Base-by-base conservation (phyloP, 2,888 invertebrate genomes). In the Strigamia crassipes region DNA sequence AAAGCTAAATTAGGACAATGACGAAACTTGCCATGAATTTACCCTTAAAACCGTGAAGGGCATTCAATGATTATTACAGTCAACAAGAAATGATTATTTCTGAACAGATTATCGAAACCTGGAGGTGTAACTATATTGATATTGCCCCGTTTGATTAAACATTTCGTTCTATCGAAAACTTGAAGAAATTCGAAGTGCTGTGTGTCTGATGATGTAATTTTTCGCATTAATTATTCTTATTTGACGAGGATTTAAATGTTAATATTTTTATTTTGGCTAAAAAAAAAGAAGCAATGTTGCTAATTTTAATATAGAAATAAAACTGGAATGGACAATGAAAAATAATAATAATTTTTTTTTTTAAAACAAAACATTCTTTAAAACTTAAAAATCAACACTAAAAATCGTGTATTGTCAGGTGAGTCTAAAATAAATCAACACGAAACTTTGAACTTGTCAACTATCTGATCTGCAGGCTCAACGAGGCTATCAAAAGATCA, bases 271-370 rank as follows among this genome's bases (percentile, higher is more conserved):
- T 46, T 46, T 46, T 13, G 13, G 15, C 46, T 46, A 46, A 13
- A 46, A 46, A 46, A 46, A 46, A 46, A 38, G 6, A 38, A 38
- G 10, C 38, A 38, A 38, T 38, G 10, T 51, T 51, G 18, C 51
- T 51, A 51, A 6, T 66, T 46, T 42, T n/a, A 15, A 23, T 21
- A 21, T 66, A 21, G 61, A 66, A 66, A 66, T 10, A n/a, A 66
- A 66, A 12, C 18, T 66, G 61, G 61, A 66, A 66, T 66, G 61
- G 61, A 66, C 61, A 66, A 66, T 66, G 61, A 66, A 66, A 66
- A 18, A n/a, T 21, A 66, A 18, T 12, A 61, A 61, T 15, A 27
- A 27, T 38, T 38, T 10, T 38, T 34, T 34, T 34, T 38, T 38
- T 38, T 4, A 38, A 38, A 38, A 38, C 38, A 38, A 38, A 38